Base-by-base conservation (phyloP, 37 sponge, comb jelly and placozoan species). In the Axinella damicornis region DNA sequence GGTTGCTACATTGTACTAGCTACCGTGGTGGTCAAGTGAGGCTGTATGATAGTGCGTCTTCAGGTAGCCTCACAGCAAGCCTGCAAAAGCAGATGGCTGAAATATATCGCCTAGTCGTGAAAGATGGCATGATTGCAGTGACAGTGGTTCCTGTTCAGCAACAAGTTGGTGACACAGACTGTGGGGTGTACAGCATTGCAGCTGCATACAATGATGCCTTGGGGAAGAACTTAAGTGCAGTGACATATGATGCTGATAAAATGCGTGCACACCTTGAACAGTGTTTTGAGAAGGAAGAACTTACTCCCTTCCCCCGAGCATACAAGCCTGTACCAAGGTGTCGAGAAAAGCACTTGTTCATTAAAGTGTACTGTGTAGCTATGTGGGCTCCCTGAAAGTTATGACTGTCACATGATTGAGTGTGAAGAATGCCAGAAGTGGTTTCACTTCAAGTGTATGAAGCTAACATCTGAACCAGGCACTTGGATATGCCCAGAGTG, bases 381-480 rank as follows among this genome's bases (percentile, higher is more conserved):
- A 25, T 76, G 77, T 55, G 24, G 77, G 27, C 77, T 76, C 36
- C 71, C 71, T 32, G 71, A 69, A 34, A 36, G 37, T 56, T 53
- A 56, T 76, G 77, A 76, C 35, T 9, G 5, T 73, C 57, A 54
- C 2, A 76, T 76, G 77, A 57, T 76, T 53, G 56, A 52, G 39
- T 76, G 77, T 56, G 53, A 53, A 27, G 24, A 25, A 57, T 76
- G 77, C 53, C 30, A 27, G 28, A 55, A 56, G 35, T 76, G 77
- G 77, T 76, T 55, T 24, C 77, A 76, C 77, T 76, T 33, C 31
- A 76, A 33, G 55, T 76, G 77, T 33, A 32, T 76, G 53, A 57
- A 57, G 31, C 31, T 76, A 31, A 30, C 24, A 24, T 18, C 67
- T 66, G 46, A 46, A 46, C 46, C 46, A 46, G 46, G 9, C 46